phyloP scores from a whole-genome alignment of 2,113 vertebrate genomes.

The Chitala chitala region DNA sequence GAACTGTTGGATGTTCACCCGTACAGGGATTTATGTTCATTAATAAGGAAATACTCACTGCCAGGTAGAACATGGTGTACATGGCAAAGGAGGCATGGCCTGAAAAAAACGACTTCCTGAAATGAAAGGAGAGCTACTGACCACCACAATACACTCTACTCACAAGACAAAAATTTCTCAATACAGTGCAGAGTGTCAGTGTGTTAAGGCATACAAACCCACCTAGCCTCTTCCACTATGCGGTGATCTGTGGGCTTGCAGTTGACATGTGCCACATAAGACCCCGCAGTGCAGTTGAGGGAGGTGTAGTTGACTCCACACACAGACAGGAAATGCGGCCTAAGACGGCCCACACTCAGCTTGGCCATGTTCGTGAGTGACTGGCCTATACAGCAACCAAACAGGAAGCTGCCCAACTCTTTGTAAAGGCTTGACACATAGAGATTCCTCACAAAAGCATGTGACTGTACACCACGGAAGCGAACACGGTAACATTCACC shows the following conservation, averaged over 20 bases:
- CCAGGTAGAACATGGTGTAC: conserved; percentile 73
- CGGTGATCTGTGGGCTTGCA: conserved; percentile 44
- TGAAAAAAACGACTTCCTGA: conserved; percentile 73
- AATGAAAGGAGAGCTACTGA: conserved; percentile 39
- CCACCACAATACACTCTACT: too few relatives aligned
- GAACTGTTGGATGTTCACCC: neutral
- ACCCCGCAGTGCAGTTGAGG: conserved; percentile 49
- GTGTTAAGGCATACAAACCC: neutral
- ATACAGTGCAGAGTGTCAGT: too few relatives aligned
- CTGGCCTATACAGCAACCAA: conserved; percentile 66
- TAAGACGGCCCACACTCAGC: conserved; percentile 65
- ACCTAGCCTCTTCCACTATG: conserved; percentile 60
- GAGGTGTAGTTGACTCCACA: conserved; percentile 59
- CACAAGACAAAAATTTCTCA: too few relatives aligned
- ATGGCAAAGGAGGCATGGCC: conserved; percentile 70
- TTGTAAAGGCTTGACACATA: conserved; percentile 67
- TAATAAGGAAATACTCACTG: conserved; percentile 56
- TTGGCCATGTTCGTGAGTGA: conserved; percentile 73
- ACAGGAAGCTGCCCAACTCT: conserved; percentile 74
- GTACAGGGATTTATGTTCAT: neutral
- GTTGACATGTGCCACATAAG: conserved; percentile 45
- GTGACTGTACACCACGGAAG: conserved; percentile 45
- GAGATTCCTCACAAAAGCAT: conserved; percentile 51
- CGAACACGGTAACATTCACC: conserved; percentile 61
- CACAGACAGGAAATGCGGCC: conserved; percentile 63